These are phyloP conservation scores for Chroicocephalus ridibundus DNA, from an alignment of 2,113 vertebrate species.

Conservation along the genomic window DNA sequence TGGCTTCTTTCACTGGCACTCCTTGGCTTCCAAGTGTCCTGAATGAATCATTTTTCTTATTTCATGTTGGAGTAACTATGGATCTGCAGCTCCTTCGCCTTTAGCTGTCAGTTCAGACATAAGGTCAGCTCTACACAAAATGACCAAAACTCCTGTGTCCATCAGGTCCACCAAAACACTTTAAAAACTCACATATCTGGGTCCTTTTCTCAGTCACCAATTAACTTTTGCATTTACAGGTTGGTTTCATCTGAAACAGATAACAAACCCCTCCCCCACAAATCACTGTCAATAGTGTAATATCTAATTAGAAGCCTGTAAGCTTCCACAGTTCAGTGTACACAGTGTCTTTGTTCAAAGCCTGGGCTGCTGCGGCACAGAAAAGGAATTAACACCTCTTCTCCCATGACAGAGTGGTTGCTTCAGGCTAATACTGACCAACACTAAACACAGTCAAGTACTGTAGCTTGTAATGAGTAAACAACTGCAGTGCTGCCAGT, in stretches of 20 bases:
- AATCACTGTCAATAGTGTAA: neutral
- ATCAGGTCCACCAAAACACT: neutral
- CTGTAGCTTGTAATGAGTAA: constrained; percentile 35
- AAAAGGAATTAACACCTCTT: neutral
- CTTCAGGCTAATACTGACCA: neutral
- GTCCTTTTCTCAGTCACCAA: neutral
- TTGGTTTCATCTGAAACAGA: neutral
- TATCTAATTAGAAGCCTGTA: neutral
- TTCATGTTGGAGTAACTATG: neutral
- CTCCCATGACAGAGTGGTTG: constrained; percentile 3
- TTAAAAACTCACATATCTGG: neutral
- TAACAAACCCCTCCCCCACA: neutral
- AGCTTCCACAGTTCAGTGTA: neutral
- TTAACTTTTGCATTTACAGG: neutral
- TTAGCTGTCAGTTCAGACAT: neutral
- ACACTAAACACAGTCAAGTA: neutral
- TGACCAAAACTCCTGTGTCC: neutral
- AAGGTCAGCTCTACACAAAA: neutral
- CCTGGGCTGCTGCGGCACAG: neutral
- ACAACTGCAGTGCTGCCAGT: neutral
- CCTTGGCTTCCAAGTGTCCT: neutral
- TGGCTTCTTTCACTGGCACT: neutral
- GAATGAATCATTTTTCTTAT: constrained; percentile 15
- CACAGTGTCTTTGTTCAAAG: neutral
- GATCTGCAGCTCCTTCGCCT: neutral